phyloP scores from a whole-genome alignment of 1,140 invertebrate genomes.

The Drepana arcuata region DNA sequence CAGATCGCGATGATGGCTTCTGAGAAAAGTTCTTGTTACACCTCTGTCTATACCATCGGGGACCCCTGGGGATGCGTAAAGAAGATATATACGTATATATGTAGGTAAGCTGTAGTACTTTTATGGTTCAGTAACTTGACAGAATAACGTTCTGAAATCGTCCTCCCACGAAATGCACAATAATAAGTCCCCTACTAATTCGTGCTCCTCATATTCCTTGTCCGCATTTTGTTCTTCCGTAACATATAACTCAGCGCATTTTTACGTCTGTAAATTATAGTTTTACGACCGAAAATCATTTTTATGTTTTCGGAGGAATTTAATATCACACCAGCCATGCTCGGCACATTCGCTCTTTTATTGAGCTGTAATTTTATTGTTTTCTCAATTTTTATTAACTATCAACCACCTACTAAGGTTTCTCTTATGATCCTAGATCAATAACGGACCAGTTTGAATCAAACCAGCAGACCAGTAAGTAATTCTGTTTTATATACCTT shows the following conservation, averaged over 20 bases:
- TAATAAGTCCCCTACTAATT: background rate
- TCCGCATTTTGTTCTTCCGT: conserved; percentile 23
- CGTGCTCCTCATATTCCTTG: conserved; percentile 11
- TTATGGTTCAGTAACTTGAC: background rate
- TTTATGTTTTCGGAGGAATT: conserved; percentile 70
- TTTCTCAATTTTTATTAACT: conserved; percentile 71
- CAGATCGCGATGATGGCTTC: too few species aligned
- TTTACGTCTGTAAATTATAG: conserved; percentile 71
- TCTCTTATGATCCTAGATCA: conserved; percentile 30
- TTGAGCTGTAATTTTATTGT: conserved; percentile 70
- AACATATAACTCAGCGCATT: conserved; percentile 59
- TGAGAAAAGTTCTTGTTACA: too few species aligned
- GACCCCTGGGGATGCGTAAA: too few species aligned
- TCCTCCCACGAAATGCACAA: too few species aligned
- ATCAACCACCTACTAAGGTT: conserved; percentile 55
- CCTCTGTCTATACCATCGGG: too few species aligned
- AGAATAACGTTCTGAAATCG: background rate
- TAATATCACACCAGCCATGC: conserved; percentile 66
- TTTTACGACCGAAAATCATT: conserved; percentile 72
- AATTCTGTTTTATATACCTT: too few species aligned
- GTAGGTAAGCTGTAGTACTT: too few species aligned
- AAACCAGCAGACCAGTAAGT: too few species aligned
- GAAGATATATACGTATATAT: too few species aligned
- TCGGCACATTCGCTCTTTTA: conserved; percentile 65
- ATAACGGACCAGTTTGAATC: too few species aligned